Evolutionary conservation across 2,113 vertebrate species (phyloP).

Genomic region (Plecotus auritus): DNA sequence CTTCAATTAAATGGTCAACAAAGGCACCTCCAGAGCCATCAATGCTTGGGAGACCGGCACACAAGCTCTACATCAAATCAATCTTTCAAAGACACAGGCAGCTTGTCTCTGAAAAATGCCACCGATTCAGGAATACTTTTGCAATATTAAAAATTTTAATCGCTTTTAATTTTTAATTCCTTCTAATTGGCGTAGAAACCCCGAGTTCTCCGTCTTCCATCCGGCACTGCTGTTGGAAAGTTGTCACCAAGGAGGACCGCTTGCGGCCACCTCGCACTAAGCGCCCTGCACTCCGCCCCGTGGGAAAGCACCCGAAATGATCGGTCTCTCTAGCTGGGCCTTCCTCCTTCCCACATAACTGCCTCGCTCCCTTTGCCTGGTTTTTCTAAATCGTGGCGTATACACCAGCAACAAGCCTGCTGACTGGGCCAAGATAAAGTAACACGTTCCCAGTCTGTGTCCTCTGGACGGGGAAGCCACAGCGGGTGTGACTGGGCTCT

Average conservation of each 20-base stretch:
- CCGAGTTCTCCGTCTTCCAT: rapidly evolving
- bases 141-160: background rate
- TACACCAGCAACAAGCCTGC: rapidly evolving
- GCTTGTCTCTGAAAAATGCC: background rate
- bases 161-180: background rate
- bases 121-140: background rate
- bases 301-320: background rate
- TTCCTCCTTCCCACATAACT: background rate
- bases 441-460: rapidly evolving
- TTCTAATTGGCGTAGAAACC: background rate
- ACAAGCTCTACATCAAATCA: rapidly evolving
- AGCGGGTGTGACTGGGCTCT: background rate
- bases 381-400: rapidly evolving
- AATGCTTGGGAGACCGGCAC: background rate
- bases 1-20: background rate
- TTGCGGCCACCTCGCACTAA: rapidly evolving
- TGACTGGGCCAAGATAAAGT: background rate
- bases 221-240: background rate
- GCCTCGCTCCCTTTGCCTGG: rapidly evolving
- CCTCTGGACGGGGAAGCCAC: background rate
- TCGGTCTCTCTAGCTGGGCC: rapidly evolving
- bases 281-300: rapidly evolving
- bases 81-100: background rate
- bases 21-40: background rate
- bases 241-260: rapidly evolving